phyloP scores from a whole-genome alignment of 2,888 invertebrate species.

The Tenthredo distinguenda region DNA sequence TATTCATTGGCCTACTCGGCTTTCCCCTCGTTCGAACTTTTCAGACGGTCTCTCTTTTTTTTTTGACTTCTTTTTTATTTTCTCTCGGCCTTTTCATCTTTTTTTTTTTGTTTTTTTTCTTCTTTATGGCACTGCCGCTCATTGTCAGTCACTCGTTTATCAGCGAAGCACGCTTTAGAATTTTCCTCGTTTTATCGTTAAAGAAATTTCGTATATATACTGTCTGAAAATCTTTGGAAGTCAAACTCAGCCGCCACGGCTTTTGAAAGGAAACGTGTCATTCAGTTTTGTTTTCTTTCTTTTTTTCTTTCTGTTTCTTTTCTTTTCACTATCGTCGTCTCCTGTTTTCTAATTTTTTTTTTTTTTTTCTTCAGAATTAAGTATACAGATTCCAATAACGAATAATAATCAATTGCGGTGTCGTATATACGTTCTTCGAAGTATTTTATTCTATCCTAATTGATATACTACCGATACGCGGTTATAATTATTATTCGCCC shows the following conservation, averaged over 20 bases:
- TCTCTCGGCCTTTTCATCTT: background rate
- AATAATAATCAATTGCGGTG: background rate
- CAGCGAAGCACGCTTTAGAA: background rate
- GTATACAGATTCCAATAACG: background rate
- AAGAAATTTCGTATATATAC: background rate
- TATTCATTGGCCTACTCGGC: constrained; percentile 1
- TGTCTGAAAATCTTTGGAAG: background rate
- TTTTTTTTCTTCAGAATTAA: background rate
- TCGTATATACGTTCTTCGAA: background rate
- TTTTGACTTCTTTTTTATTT: background rate
- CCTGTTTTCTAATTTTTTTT: background rate
- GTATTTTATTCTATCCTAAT: background rate
- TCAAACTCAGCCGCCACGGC: background rate
- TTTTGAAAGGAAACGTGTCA: background rate
- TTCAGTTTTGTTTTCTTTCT: background rate
- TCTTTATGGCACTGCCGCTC: background rate
- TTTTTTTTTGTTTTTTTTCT: background rate
- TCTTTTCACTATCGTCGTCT: background rate
- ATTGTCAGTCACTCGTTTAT: constrained; percentile 29
- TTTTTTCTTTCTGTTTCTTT: background rate
- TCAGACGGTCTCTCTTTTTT: background rate
- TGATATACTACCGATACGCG: background rate
- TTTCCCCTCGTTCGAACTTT: constrained; percentile 11
- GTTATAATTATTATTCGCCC: constrained; percentile 6
- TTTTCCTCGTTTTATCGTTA: background rate